phyloP scores from a whole-genome alignment of 2,113 vertebrate genomes.

The Apus apus region DNA sequence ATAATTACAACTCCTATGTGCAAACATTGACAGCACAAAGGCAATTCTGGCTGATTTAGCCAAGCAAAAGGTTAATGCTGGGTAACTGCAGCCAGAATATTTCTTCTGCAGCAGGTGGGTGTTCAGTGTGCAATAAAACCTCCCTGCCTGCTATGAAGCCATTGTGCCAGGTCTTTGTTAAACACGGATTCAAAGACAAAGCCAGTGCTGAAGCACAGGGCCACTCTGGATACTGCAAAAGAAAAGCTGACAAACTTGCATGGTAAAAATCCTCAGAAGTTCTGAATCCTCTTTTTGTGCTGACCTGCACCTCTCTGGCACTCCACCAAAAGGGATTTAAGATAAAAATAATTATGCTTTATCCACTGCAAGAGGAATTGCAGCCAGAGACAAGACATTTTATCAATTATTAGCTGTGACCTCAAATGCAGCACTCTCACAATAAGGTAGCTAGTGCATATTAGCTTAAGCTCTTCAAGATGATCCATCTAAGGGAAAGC shows the following conservation, averaged over 20 bases:
- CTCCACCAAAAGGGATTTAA: neutral
- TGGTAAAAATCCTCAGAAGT: neutral
- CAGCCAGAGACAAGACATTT: neutral
- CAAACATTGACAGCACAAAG: constrained; percentile 10
- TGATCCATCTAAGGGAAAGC: neutral
- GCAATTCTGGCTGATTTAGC: constrained; percentile 53
- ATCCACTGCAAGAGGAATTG: neutral
- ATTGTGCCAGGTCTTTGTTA: neutral
- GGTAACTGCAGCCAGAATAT: constrained; percentile 4
- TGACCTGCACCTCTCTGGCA: neutral
- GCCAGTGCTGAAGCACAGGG: neutral
- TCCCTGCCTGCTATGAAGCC: neutral
- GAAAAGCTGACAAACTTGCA: neutral
- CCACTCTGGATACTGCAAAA: no score
- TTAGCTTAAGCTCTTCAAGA: neutral
- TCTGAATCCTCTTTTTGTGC: neutral
- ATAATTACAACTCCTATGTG: constrained; percentile 27
- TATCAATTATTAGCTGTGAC: neutral
- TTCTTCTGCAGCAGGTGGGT: constrained; percentile 21
- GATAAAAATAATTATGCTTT: neutral
- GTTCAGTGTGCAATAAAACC: neutral
- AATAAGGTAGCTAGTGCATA: neutral
- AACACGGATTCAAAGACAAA: neutral
- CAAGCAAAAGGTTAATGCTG: constrained; percentile 52
- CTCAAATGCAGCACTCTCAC: neutral